Evolutionary conservation across 2,888 invertebrate species (phyloP).

Genomic region (Augiades crinisus): DNA sequence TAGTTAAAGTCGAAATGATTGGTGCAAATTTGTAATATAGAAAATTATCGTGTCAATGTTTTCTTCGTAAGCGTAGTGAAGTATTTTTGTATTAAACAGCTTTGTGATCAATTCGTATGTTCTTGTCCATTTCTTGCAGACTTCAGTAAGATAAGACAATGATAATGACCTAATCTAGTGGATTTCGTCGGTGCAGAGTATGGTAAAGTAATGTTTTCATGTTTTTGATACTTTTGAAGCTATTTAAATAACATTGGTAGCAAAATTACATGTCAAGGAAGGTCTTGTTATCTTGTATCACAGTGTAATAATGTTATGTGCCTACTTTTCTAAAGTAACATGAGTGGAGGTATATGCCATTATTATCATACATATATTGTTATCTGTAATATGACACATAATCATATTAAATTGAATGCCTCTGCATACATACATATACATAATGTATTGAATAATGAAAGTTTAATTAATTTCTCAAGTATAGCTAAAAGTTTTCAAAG

Average conservation of each 20-base stretch:
- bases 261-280: background rate
- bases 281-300: background rate
- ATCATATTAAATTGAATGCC: background rate
- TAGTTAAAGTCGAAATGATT: slow-evolving; percentile 33
- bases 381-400: slow-evolving; percentile 5
- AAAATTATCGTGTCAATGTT: slow-evolving; percentile 9
- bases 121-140: slow-evolving; percentile 61
- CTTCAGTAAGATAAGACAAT: slow-evolving; percentile 54
- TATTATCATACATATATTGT: background rate
- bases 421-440: too few species aligned
- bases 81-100: slow-evolving; percentile 32
- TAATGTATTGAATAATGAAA: too few species aligned
- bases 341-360: background rate
- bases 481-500: too few species aligned
- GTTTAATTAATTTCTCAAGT: too few species aligned
- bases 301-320: background rate
- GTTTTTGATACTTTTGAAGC: slow-evolving; percentile 32
- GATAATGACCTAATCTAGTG: slow-evolving; percentile 67
- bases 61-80: slow-evolving; percentile 8
- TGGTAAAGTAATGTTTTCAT: slow-evolving; percentile 11
- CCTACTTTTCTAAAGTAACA: background rate
- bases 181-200: slow-evolving; percentile 36
- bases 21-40: slow-evolving; percentile 23
- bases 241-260: background rate
- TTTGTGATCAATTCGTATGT: slow-evolving; percentile 48